Evolutionary conservation across 1,140 invertebrate genomes (phyloP), one percentile per base, ranked within the genome.

Genomic region (Coelopa frigida): DNA sequence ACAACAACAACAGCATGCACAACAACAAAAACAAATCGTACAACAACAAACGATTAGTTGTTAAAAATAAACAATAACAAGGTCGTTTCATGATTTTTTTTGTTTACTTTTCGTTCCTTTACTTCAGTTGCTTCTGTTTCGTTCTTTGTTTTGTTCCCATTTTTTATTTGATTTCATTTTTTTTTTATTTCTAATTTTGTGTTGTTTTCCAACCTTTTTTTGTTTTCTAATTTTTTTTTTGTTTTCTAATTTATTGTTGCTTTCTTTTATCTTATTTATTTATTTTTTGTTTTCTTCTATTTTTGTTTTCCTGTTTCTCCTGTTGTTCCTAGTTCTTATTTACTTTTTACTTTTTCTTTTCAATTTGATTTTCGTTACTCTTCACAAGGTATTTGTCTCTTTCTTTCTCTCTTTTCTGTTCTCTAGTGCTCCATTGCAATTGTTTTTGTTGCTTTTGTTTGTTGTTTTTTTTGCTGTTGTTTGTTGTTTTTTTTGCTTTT

Each of bases 321-420:
- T 31, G 14, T 31, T 31, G 29, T 31, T 11, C 29, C 14, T 11
- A 31, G 14, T 31, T 31, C 14, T 31, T 12, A 31, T 31, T 31
- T 31, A 31, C 11, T 31, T 31, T 31, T 31, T 11, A 21, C 8
- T 38, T 38, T 38, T 38, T 8, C 14, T 22, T 15, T 21, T 23
- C 22, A 38, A 38, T 38, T 38, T 38, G 35, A 20, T 37, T 20
- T 38, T 38, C 24, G 36, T 38, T 23, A 38, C 14, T n/a, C 36
- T n/a, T 5, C 36, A 22, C 36, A 38, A 38, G 21, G 6, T 7
- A 5, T n/a, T 20, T 21, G 6, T 38, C 24, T 38, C 15, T 20
- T 8, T 22, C 7, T 38, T 38, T 38, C 3, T 37, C 24, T 18
- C 23, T 20, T 2, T 37, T 20, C n/a, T 18, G 20, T 37, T 21